phyloP scores from a whole-genome alignment of 2,888 invertebrate genomes.

The Clitarchus hookeri region DNA sequence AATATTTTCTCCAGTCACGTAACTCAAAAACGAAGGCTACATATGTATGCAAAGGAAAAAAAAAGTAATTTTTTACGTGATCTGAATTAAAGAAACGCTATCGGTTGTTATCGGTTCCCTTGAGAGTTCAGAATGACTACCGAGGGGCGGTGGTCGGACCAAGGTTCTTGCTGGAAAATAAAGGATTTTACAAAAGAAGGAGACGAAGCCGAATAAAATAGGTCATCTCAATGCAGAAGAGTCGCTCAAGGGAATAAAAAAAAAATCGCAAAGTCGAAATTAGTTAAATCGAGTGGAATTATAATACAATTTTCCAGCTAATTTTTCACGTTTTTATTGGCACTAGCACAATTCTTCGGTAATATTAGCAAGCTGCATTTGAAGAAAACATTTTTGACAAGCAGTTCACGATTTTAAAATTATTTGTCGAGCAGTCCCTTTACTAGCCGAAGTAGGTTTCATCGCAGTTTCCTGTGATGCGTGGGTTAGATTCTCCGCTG shows the following conservation, averaged over 20 bases:
- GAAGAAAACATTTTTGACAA: too few relatives aligned
- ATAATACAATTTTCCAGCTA: background rate
- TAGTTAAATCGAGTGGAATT: background rate
- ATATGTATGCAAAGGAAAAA: background rate
- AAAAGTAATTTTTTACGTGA: constrained; percentile 14
- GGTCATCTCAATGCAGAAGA: background rate
- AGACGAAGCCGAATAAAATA: background rate
- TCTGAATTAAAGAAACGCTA: background rate
- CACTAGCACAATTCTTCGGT: too few relatives aligned
- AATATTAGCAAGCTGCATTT: too few relatives aligned
- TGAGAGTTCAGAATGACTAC: background rate
- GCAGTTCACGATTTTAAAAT: too few relatives aligned
- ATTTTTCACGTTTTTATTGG: background rate
- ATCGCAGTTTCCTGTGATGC: too few relatives aligned
- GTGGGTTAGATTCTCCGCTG: too few relatives aligned
- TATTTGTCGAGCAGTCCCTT: too few relatives aligned
- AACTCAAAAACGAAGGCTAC: background rate
- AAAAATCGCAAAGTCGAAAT: background rate
- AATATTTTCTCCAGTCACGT: constrained; percentile 9
- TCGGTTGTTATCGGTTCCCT: background rate
- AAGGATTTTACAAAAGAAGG: background rate
- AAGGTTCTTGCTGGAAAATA: background rate
- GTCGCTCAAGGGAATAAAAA: background rate
- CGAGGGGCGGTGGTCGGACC: background rate
- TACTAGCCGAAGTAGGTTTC: too few relatives aligned